These are phyloP conservation scores for Vipera ursinii DNA, from an alignment of 2,797 vertebrate genomes.

Conservation along the genomic window DNA sequence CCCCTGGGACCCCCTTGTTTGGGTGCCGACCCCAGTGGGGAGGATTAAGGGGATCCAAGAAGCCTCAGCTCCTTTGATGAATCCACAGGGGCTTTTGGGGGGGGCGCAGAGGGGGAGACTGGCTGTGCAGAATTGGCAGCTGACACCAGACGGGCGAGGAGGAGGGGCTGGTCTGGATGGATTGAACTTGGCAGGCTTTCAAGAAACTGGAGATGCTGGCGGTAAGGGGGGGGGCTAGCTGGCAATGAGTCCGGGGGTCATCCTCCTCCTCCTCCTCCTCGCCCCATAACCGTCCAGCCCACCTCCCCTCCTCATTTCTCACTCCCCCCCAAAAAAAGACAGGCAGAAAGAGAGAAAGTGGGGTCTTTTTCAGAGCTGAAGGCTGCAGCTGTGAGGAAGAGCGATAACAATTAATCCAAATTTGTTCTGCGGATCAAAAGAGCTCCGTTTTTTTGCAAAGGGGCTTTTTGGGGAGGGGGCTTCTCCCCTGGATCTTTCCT, in stretches of 20 bases:
- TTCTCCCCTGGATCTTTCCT: background rate
- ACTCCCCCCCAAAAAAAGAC: no score
- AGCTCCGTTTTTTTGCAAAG: background rate
- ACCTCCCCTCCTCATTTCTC: no score
- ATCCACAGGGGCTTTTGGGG: background rate
- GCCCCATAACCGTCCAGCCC: background rate
- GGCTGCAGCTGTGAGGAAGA: background rate
- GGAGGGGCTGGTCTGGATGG: background rate
- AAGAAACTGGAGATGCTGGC: background rate
- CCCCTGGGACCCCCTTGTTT: slow-evolving; percentile 45
- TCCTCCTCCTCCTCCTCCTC: background rate
- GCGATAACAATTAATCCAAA: background rate
- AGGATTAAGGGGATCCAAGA: slow-evolving; percentile 73
- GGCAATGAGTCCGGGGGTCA: background rate
- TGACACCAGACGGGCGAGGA: background rate
- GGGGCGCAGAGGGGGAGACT: background rate
- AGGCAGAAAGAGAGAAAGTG: background rate
- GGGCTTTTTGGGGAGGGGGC: background rate
- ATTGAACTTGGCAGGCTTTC: background rate
- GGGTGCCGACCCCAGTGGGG: background rate
- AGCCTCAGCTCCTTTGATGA: slow-evolving; percentile 51
- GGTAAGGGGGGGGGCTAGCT: background rate
- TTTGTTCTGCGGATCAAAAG: no score
- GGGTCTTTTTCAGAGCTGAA: background rate
- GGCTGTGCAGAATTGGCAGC: slow-evolving; percentile 9